Base-by-base conservation (phyloP, 2,888 invertebrate species). In the Adineta ricciae region DNA sequence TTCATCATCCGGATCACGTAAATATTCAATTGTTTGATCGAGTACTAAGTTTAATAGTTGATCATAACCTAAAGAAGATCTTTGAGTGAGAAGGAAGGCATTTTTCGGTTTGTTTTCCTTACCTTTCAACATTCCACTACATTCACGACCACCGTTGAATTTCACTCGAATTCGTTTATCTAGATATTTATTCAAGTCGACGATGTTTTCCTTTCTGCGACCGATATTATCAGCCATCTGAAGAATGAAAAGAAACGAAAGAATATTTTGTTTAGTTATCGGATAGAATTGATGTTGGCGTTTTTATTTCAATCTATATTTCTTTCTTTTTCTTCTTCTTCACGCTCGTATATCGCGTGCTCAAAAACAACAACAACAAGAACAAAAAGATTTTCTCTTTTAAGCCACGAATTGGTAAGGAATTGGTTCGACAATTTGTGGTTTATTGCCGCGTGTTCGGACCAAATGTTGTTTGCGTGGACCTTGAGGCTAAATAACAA, bases 361-460 rank as follows among this genome's bases (percentile, higher is more conserved):
- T 78, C 7, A 78, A 78, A 78, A 41, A 78, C 21, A 41, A 41
- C 24, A 78, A 24, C 38, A 78, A 41, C 24, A 54, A 84, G n/a
- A 73, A 83, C 46, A 56, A 54, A 14, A 83, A 73, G 2, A 83
- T 41, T 82, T 46, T 38, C 54, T 64, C 52, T 83, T 64, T 95
- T 96, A 97, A 89, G 97, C 97, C 92, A 97, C 95, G 92, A 97
- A 97, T 92, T 98, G 97, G 91, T 97, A 98, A 88, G 96, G 96
- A 91, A 97, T 95, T 87, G 97, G 97, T 87, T 96, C 95, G 89
- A 98, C 92, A 87, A 94, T 92, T 88, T 96, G 93, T 49, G 95
- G 94, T 88, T 94, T 93, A 88, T 92, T 92, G 89, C 93, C 93
- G 86, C 93, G 93, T 87, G 94, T 94, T 86, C 93, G 93, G 86